Percentiles rank a stretch among this genome's conserved stretches.
Conservation (phyloP, 2,888 invertebrate species). For the Microdon myrmicae region DNA sequence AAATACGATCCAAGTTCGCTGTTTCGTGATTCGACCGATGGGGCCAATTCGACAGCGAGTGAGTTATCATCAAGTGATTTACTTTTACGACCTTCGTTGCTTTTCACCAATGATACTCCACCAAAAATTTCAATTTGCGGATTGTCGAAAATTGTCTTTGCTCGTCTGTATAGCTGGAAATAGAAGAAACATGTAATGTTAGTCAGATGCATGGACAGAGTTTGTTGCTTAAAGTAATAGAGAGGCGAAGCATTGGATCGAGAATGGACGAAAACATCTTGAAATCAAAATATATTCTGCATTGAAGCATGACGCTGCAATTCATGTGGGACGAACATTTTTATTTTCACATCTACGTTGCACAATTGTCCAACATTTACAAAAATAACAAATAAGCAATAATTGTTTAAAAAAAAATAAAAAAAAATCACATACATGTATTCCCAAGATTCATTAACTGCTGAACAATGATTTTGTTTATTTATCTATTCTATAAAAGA, state of each 20-base stretch:
- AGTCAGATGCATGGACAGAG: neutral
- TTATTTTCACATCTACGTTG: no score
- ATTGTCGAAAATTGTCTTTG: conserved; percentile 71
- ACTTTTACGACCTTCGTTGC: conserved; percentile 65
- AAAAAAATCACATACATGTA: no score
- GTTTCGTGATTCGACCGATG: conserved; percentile 69
- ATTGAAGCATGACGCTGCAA: no score
- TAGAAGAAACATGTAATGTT: conserved; percentile 16
- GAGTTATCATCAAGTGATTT: conserved; percentile 68
- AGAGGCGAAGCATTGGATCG: neutral
- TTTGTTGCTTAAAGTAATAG: neutral
- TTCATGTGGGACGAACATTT: no score
- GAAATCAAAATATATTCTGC: no score
- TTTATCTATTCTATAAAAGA: no score
- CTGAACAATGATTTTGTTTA: no score
- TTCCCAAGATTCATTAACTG: no score
- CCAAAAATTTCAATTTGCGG: conserved; percentile 70
- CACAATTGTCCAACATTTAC: no score
- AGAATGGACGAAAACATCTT: no score
- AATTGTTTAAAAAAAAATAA: no score
- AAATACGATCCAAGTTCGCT: conserved; percentile 71
- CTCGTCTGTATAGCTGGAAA: conserved; percentile 70
- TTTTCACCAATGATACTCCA: conserved; percentile 69
- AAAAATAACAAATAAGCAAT: no score
- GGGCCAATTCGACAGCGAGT: conserved; percentile 69